Evolutionary conservation across 2,888 invertebrate genomes (phyloP).

Genomic region (Eupithecia centaureata): DNA sequence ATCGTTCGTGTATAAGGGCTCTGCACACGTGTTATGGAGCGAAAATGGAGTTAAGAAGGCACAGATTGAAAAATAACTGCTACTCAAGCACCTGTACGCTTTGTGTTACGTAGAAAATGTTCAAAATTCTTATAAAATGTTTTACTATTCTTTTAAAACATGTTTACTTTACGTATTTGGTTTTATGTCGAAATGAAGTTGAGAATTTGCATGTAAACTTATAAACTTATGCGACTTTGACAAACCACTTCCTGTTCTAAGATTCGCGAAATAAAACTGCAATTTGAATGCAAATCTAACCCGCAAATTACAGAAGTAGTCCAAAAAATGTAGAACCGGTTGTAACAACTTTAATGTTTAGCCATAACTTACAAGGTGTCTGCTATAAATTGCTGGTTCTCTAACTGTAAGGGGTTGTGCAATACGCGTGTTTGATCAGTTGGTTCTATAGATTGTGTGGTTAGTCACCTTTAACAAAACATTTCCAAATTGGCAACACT

Average conservation of each 20-base stretch:
- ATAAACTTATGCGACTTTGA: background rate
- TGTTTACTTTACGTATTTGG: background rate
- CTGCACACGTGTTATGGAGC: conserved; percentile 45
- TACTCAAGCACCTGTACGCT: conserved; percentile 9
- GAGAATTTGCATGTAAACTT: background rate
- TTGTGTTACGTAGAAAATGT: conserved; percentile 25
- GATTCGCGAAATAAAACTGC: conserved; percentile 5
- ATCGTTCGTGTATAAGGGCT: conserved; percentile 48
- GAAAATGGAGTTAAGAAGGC: conserved; percentile 35
- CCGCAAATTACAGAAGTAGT: conserved; percentile 24
- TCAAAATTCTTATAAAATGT: background rate
- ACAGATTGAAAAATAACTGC: conserved; percentile 14
- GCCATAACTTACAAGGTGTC: conserved; percentile 36
- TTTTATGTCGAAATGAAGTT: background rate
- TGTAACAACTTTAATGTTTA: conserved; percentile 31
- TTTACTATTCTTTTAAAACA: background rate
- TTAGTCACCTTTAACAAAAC: background rate
- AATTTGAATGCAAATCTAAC: conserved; percentile 23
- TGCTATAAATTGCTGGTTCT: conserved; percentile 37
- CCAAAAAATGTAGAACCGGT: conserved; percentile 19
- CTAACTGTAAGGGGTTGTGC: background rate
- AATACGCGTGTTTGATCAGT: conserved; percentile 9
- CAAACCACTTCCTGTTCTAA: conserved; percentile 17
- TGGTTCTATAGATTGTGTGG: conserved; percentile 3
- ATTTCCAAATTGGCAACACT: background rate